A percentile compares a stretch with the other conserved stretches of the same genome.
These are phyloP conservation scores for Drosophila santomea DNA, from an alignment of 1,140 invertebrate genomes.

Conservation along the genomic window DNA sequence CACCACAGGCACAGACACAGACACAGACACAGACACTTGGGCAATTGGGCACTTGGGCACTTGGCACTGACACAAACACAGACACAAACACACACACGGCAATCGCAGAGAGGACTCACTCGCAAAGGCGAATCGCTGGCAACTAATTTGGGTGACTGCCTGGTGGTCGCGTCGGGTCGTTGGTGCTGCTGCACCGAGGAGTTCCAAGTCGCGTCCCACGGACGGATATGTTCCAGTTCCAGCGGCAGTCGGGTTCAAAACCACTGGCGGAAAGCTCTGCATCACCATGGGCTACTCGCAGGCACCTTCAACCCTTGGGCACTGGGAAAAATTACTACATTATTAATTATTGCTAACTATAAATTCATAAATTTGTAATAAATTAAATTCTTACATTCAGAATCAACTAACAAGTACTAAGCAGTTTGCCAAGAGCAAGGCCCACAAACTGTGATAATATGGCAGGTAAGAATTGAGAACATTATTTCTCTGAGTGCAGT, in stretches of 20 bases:
- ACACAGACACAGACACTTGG: conserved; percentile 13
- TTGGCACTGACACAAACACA: conserved; percentile 5
- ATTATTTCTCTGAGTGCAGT: conserved; percentile 6
- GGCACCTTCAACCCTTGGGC: conserved; percentile 1
- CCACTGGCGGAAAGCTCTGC: conserved; percentile 30
- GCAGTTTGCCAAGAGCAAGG: no score
- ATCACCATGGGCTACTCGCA: not conserved
- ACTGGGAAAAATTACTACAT: not conserved
- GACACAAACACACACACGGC: conserved; percentile 36
- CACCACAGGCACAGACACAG: no score
- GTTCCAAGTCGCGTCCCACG: conserved; percentile 13
- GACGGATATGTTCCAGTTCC: conserved; percentile 35
- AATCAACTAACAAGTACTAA: no score
- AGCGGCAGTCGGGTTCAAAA: conserved; percentile 38
- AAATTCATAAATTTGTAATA: no score
- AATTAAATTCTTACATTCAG: no score
- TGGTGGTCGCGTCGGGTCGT: conserved; percentile 33
- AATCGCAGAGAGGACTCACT: conserved; percentile 58
- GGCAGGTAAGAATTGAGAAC: not conserved
- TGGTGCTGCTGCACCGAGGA: conserved; percentile 47
- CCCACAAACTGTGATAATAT: no score
- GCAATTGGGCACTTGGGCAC: not conserved
- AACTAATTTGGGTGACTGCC: conserved; percentile 79
- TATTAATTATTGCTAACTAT: no score
- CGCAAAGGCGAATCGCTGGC: conserved; percentile 77